Conservation (phyloP, 2,888 invertebrate species). For the Nephrocerus scutellatus region DNA sequence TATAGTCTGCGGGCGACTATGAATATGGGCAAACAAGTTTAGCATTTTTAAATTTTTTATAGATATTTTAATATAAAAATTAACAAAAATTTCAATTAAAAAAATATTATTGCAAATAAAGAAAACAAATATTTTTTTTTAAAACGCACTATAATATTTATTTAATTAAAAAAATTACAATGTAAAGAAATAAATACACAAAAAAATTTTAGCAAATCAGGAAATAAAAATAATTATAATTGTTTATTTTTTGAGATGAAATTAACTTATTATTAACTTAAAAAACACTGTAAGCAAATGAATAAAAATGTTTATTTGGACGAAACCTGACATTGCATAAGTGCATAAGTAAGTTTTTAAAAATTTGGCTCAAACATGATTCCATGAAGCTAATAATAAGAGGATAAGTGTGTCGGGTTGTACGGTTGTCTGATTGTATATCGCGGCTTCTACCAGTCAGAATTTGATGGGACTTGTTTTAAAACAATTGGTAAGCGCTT, state of each 20-base stretch:
- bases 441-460: no score
- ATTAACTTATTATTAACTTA: not conserved
- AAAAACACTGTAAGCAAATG: not conserved
- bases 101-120: not conserved
- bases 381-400: no score
- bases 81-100: not conserved
- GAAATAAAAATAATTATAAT: not conserved
- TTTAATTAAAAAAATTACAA: not conserved
- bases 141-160: not conserved
- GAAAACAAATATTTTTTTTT: not conserved
- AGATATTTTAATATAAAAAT: not conserved
- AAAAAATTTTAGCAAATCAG: not conserved
- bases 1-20: not conserved
- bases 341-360: no score
- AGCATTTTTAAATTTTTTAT: not conserved
- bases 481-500: no score
- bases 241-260: not conserved
- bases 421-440: no score
- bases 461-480: no score
- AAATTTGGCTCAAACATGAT: no score
- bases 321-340: no score
- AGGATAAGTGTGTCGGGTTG: no score
- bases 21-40: not conserved
- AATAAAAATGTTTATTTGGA: conserved; percentile 1
- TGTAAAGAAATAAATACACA: not conserved